Conservation (phyloP, 2,888 invertebrate species). For the Mycogona germanica region DNA sequence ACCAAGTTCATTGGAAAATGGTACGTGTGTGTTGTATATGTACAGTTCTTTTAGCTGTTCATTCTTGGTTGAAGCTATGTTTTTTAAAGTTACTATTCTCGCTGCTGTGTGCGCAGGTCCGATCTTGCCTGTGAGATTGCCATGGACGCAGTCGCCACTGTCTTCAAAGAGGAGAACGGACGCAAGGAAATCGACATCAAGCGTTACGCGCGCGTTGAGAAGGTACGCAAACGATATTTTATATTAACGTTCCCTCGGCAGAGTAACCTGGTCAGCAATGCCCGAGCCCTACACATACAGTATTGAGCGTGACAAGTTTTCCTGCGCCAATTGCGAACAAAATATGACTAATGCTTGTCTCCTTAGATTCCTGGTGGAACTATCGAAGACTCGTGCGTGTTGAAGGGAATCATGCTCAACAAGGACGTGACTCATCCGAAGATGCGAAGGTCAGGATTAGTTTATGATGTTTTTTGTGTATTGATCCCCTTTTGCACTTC, state of each 20-base stretch:
- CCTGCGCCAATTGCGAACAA: too few species aligned
- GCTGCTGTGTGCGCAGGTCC: constrained; percentile 36
- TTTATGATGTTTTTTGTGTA: neutral
- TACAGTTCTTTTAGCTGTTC: too few species aligned
- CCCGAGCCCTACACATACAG: neutral
- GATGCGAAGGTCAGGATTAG: constrained; percentile 56
- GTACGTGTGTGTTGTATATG: constrained; percentile 38
- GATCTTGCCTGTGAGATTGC: constrained; percentile 93
- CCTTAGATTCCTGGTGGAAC: constrained; percentile 87
- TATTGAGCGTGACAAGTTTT: constrained; percentile 14
- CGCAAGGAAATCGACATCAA: constrained; percentile 95
- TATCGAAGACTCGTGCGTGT: constrained; percentile 84
- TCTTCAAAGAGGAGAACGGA: constrained; percentile 75
- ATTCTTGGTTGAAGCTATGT: too few species aligned
- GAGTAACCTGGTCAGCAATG: constrained; percentile 1
- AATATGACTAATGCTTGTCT: too few species aligned
- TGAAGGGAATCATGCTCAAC: constrained; percentile 94
- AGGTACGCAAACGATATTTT: constrained; percentile 30
- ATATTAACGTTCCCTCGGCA: neutral
- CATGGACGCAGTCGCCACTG: constrained; percentile 85
- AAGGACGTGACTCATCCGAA: constrained; percentile 98
- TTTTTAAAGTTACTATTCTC: neutral
- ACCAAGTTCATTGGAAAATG: constrained; percentile 96
- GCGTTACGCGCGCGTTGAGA: constrained; percentile 82
- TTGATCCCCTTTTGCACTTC: neutral